Conservation (phyloP, 2,113 vertebrate genomes). For the Hipposideros armiger region DNA sequence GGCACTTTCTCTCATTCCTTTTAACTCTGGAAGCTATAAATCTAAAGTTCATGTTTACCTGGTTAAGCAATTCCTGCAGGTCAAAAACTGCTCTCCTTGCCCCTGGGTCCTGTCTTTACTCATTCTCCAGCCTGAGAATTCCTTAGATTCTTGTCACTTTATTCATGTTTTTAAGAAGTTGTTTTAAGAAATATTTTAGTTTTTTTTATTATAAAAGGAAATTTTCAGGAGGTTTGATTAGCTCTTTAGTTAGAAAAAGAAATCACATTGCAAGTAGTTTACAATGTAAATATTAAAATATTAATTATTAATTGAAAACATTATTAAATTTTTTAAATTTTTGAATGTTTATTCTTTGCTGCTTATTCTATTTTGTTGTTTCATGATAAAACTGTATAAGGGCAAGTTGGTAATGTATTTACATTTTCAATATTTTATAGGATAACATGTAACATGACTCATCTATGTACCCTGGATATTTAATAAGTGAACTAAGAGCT, state of each 20-base stretch:
- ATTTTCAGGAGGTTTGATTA: background rate
- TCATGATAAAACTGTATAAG: background rate
- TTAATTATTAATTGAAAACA: background rate
- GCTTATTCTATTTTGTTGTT: background rate
- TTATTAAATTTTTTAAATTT: background rate
- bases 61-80: background rate
- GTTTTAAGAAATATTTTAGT: background rate
- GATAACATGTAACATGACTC: background rate
- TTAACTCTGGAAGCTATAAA: background rate
- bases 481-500: background rate
- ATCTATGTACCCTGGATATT: background rate
- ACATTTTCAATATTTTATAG: background rate
- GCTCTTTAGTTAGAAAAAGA: conserved; percentile 8
- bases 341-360: background rate
- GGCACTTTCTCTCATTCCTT: background rate
- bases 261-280: background rate
- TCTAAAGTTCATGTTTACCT: background rate
- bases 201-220: background rate
- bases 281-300: background rate
- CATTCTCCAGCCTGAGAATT: background rate
- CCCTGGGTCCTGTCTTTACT: background rate
- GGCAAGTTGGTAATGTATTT: background rate
- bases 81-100: background rate
- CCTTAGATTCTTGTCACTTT: background rate
- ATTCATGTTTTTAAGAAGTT: background rate